Conservation (phyloP, 2,113 vertebrate genomes). For the Trematocara stigmaticum region DNA sequence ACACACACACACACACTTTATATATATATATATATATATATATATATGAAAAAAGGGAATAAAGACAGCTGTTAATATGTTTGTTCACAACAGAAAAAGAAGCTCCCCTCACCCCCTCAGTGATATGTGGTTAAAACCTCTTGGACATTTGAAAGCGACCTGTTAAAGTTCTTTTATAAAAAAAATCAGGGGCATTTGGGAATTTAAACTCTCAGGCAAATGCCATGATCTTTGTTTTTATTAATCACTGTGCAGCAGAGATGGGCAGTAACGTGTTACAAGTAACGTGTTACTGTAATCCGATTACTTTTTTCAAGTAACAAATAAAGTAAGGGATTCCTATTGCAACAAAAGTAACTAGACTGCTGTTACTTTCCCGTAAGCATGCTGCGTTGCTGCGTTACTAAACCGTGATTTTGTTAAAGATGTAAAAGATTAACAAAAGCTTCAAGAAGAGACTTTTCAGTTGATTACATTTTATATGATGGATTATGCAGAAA, state of each 20-base stretch:
- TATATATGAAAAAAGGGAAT: not conserved
- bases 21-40: not conserved
- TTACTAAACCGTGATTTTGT: not conserved
- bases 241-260: not conserved
- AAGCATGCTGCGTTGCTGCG: not conserved
- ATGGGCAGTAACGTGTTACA: not conserved
- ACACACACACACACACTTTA: not conserved
- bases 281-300: not conserved
- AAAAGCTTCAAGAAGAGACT: not conserved
- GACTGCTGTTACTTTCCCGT: not conserved
- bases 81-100: not conserved
- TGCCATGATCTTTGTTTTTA: not conserved
- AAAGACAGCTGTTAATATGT: slow-evolving; percentile 9
- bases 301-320: not conserved
- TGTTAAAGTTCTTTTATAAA: not conserved
- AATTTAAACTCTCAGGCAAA: not conserved
- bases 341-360: not conserved
- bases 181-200: not conserved
- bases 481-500: not conserved
- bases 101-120: not conserved
- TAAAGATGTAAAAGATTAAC: not conserved
- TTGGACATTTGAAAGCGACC: not conserved
- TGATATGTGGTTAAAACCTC: not conserved
- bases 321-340: not conserved
- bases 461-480: not conserved